A percentile compares a stretch with the other conserved stretches of the same genome.
These are phyloP conservation scores for Catalaphyllia jardinei DNA, from an alignment of 64 coral and sea anemone species.

Conservation along the genomic window DNA sequence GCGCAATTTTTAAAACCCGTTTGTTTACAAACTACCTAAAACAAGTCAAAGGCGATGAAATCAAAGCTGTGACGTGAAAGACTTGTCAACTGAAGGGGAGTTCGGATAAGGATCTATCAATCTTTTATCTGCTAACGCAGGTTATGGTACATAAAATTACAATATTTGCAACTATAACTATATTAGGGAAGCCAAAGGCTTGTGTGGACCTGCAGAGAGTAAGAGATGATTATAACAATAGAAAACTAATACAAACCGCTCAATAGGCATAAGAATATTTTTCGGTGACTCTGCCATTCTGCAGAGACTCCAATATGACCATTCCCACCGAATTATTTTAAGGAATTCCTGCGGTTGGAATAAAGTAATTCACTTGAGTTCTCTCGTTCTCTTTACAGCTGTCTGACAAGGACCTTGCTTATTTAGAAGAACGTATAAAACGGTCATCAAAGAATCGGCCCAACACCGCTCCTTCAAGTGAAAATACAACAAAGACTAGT, in stretches of 20 bases:
- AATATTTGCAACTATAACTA: too few species aligned
- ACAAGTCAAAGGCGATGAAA: background rate
- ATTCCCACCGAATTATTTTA: too few species aligned
- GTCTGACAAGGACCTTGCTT: slow-evolving; percentile 96
- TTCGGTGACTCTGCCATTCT: background rate
- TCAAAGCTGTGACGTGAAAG: background rate
- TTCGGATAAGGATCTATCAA: background rate
- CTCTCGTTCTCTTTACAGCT: slow-evolving; percentile 59
- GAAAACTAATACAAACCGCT: too few species aligned
- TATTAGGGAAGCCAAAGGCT: too few species aligned
- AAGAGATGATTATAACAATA: too few species aligned
- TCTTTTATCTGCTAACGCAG: too few species aligned
- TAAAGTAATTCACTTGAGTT: too few species aligned
- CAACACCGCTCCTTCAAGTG: slow-evolving; percentile 36
- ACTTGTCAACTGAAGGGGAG: background rate
- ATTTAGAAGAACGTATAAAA: slow-evolving; percentile 95
- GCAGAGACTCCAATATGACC: too few species aligned
- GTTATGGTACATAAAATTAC: too few species aligned
- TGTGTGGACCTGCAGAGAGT: too few species aligned
- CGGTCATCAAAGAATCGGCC: slow-evolving; percentile 78
- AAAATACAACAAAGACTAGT: slow-evolving; percentile 57
- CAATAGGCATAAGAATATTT: background rate
- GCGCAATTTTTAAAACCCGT: background rate
- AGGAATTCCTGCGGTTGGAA: too few species aligned
- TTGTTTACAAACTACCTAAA: background rate